Conservation (phyloP, 2,888 invertebrate genomes). For the Perizoma flavofasciatum region DNA sequence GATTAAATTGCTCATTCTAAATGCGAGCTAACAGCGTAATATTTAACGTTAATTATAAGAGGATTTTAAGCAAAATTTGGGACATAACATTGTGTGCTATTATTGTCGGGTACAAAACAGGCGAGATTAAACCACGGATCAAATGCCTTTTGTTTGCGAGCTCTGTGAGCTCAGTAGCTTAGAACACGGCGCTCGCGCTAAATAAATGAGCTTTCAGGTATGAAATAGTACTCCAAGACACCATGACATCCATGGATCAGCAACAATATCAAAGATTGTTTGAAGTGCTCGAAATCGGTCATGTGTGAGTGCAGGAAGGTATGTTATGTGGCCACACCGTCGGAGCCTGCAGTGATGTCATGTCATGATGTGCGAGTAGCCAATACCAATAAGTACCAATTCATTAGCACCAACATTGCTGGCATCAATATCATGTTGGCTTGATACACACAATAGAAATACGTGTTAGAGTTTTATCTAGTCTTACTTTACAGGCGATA, state of each 20-base stretch:
- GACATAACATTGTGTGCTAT: slow-evolving; percentile 35
- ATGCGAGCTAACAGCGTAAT: slow-evolving; percentile 33
- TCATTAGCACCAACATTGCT: slow-evolving; percentile 51
- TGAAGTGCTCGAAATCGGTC: slow-evolving; percentile 43
- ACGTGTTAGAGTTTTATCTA: slow-evolving; percentile 41
- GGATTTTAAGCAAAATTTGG: slow-evolving; percentile 36
- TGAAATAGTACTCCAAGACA: slow-evolving; percentile 36
- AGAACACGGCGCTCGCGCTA: slow-evolving; percentile 51
- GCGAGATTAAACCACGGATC: slow-evolving; percentile 38
- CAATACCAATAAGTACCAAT: slow-evolving; percentile 46
- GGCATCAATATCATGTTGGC: slow-evolving; percentile 37
- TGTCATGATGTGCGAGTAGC: slow-evolving; percentile 49
- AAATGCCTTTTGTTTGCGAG: slow-evolving; percentile 36
- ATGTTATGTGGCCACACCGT: slow-evolving; percentile 58
- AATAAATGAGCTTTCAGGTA: slow-evolving; percentile 49
- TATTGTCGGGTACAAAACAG: slow-evolving; percentile 36
- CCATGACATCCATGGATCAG: slow-evolving; percentile 48
- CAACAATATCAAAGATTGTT: slow-evolving; percentile 39
- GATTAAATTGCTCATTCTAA: slow-evolving; percentile 34
- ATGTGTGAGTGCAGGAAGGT: slow-evolving; percentile 57
- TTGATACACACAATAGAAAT: slow-evolving; percentile 42
- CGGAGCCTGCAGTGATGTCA: slow-evolving; percentile 54
- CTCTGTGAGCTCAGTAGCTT: slow-evolving; percentile 21
- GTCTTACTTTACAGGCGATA: slow-evolving; percentile 32
- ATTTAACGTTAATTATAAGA: slow-evolving; percentile 39